Base-by-base conservation (phyloP, 2,888 invertebrate species). In the Imbricaverruca yamaguchii region DNA sequence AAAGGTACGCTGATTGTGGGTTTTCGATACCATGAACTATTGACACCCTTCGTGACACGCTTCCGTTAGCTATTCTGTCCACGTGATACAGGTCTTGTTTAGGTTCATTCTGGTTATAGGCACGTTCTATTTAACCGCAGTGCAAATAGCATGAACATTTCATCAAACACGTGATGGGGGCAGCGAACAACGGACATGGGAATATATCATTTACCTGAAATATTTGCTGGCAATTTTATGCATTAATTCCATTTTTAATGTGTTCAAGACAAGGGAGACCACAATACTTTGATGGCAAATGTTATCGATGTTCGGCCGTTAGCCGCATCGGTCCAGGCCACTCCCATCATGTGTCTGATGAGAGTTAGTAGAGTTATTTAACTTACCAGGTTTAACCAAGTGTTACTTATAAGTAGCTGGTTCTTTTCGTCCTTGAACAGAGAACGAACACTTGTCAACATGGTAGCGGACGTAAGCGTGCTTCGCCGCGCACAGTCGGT, bases 351-450 rank as follows among this genome's bases (percentile, higher is more conserved):
- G 39, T 69, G 11, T 39, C 39, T 23, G 69, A 77, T 77, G 18
- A 56, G 8, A 11, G 21, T 77, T 77, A 55, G 11, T 21, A 77
- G n/a, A 4, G 25, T 79, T 79, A 57, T 79, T 79, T 79, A 79
- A 94, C 94, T 94, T 93, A 94, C 94, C 93, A 94, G 93, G 91
- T 94, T 93, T 91, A 94, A 93, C 94, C 94, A 95, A 91, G 94
- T 93, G 92, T 94, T 94, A 91, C 94, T 93, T 91, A 94, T 93
- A 91, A 95, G 92, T 91, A 94, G 93, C 92, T 94, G 94, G 91
- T 94, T 94, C 92, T 94, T 94, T 93, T 94, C 94, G 92, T 94
- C 94, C 94, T 94, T 92, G 91, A 90, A 83, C 79, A 79, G 57
- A 79, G 25, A 57, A 63, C 80, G 59, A 59, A 59, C 12, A 39